These are phyloP conservation scores for Tragopan temminckii DNA, from an alignment of 2,797 vertebrate genomes.

Conservation along the genomic window DNA sequence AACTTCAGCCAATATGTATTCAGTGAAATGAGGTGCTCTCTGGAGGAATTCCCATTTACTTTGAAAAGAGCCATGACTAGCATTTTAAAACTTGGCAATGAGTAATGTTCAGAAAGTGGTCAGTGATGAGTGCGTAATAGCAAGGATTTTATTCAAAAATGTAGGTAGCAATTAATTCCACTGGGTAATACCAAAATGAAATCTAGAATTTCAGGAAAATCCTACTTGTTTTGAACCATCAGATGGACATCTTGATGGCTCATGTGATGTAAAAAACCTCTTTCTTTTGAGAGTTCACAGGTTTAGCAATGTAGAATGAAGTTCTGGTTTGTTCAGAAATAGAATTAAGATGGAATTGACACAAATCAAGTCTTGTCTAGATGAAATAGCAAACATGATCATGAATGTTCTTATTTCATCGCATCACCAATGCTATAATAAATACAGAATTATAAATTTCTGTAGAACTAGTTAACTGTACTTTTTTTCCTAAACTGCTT, in stretches of 20 bases:
- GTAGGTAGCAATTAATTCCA: background rate
- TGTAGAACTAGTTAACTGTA: background rate
- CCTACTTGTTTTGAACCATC: background rate
- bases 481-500: background rate
- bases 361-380: background rate
- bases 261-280: background rate
- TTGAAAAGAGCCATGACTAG: too few species aligned
- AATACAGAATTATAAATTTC: background rate
- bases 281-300: accelerated
- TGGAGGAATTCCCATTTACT: background rate
- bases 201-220: background rate
- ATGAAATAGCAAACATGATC: background rate
- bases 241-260: background rate
- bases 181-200: background rate
- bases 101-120: background rate
- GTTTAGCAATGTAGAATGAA: background rate
- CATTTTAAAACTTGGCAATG: background rate
- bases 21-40: background rate
- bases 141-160: background rate
- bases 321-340: background rate
- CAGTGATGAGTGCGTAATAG: background rate
- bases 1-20: background rate
- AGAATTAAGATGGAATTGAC: background rate
- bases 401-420: background rate
- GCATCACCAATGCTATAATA: background rate